These are phyloP conservation scores for Manacus vitellinus DNA, from an alignment of 2,113 vertebrate genomes.

Conservation along the genomic window DNA sequence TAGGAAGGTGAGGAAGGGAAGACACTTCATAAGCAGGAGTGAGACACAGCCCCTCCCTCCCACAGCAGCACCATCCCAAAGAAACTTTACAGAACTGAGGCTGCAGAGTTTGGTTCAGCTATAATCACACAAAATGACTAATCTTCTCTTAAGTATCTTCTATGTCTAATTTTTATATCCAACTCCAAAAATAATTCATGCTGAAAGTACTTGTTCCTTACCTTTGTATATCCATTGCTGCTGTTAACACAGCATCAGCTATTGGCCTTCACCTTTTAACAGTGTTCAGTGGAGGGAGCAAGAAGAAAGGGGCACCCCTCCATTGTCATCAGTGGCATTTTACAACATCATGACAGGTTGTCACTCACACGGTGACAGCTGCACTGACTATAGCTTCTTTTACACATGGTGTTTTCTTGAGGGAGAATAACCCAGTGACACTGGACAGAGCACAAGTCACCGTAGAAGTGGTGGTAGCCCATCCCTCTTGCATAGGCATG, in stretches of 20 bases:
- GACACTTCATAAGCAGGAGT: background rate
- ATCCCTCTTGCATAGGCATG: background rate
- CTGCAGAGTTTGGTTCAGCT: background rate
- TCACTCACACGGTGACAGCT: background rate
- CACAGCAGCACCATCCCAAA: background rate
- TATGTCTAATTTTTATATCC: background rate
- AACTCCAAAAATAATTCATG: background rate
- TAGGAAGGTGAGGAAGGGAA: background rate
- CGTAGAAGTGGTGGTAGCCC: background rate
- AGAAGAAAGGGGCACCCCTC: background rate
- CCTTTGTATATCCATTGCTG: background rate
- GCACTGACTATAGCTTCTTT: background rate
- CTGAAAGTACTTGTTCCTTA: background rate
- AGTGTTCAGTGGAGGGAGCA: background rate
- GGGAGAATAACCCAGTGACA: conserved; percentile 36
- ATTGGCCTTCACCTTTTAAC: background rate
- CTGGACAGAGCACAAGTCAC: background rate
- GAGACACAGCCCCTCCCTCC: background rate
- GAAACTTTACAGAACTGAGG: background rate
- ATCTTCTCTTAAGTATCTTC: background rate
- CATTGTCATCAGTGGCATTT: background rate
- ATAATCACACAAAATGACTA: background rate
- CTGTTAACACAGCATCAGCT: background rate
- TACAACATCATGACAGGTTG: background rate
- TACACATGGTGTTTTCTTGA: conserved; percentile 11